These are phyloP conservation scores for Chlorops oryzae DNA, from an alignment of 1,140 invertebrate genomes.

Conservation along the genomic window DNA sequence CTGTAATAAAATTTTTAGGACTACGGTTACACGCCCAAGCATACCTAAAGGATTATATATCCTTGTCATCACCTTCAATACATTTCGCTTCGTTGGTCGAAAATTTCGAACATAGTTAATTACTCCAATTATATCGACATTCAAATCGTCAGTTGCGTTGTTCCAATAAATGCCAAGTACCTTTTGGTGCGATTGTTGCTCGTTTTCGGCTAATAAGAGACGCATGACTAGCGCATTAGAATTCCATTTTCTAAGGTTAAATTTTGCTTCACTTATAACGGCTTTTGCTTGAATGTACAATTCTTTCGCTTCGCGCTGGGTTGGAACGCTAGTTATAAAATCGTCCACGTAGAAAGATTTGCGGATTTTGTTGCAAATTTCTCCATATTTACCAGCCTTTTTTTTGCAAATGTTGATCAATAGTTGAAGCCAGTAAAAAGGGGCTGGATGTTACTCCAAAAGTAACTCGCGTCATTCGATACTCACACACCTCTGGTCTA, in stretches of 20 bases:
- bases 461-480: conserved; percentile 10
- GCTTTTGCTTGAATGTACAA: background rate
- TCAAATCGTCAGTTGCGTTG: background rate
- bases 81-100: too few species aligned
- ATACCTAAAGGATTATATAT: too few species aligned
- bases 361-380: too few species aligned
- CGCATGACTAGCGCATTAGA: background rate
- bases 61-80: too few species aligned
- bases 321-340: too few species aligned
- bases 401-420: background rate
- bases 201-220: background rate
- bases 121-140: background rate
- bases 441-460: too few species aligned
- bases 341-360: conserved; percentile 11
- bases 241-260: conserved; percentile 6
- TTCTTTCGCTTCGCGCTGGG: background rate
- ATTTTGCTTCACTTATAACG: background rate
- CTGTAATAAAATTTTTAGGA: too few species aligned
- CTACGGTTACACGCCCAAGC: too few species aligned
- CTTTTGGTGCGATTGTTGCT: background rate
- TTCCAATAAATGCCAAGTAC: conserved; percentile 4
- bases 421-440: background rate
- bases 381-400: too few species aligned
- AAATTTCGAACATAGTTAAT: too few species aligned
- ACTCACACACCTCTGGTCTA: background rate